Evolutionary conservation across 2,888 invertebrate species (phyloP).

Genomic region (Dromius quadrimaculatus): DNA sequence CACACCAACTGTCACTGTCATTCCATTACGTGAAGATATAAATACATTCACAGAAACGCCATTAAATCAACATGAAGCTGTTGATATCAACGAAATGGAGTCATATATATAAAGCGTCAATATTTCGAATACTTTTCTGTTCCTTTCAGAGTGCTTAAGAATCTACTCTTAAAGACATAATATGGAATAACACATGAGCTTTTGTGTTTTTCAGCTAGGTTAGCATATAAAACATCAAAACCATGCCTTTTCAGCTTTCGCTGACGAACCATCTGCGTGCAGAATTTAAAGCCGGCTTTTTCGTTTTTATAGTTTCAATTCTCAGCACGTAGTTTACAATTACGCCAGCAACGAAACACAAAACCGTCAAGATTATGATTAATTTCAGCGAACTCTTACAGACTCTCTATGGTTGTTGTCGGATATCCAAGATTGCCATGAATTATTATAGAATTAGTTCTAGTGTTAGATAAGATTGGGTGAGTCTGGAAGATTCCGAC

Average conservation of each 20-base stretch:
- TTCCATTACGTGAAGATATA: conserved; percentile 33
- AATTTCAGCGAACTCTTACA: conserved; percentile 48
- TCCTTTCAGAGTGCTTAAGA: no score
- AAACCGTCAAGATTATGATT: conserved; percentile 51
- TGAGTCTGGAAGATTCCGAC: no score
- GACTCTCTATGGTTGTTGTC: conserved; percentile 33
- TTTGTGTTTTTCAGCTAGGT: no score
- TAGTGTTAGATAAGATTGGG: no score
- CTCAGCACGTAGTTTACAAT: conserved; percentile 48
- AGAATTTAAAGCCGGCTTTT: conserved; percentile 42
- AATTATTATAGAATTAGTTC: conserved; percentile 50
- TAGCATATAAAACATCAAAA: no score
- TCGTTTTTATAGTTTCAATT: conserved; percentile 48
- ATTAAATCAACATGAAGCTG: no score
- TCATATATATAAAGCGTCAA: no score
- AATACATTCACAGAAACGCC: conserved; percentile 29
- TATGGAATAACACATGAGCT: no score
- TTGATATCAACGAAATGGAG: no score
- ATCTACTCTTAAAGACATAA: no score
- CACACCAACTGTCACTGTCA: conserved; percentile 22
- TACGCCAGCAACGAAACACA: conserved; percentile 44
- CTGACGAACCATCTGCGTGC: conserved; percentile 27
- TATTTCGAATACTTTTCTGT: no score
- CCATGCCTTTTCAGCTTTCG: no score
- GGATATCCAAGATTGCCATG: conserved; percentile 49